Percentiles rank a stretch among this genome's conserved stretches.
These are phyloP conservation scores for Gnatocerus cornutus DNA, from an alignment of 2,888 invertebrate genomes.

Conservation along the genomic window DNA sequence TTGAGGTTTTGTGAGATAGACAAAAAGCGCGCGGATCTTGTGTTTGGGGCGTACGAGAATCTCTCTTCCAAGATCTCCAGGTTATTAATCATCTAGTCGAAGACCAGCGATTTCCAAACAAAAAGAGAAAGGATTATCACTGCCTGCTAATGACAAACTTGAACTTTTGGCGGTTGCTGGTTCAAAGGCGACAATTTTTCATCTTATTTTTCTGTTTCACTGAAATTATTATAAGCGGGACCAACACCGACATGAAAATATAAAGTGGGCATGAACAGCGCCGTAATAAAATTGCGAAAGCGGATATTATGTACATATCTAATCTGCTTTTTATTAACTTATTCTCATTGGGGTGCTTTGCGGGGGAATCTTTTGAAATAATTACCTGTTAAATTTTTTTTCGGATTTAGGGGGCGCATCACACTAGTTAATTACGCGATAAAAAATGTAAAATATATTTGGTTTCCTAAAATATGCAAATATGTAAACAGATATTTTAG, in stretches of 20 bases:
- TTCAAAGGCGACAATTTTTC: conserved; percentile 29
- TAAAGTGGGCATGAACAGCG: conserved; percentile 23
- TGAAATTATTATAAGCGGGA: conserved; percentile 38
- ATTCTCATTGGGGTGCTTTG: not conserved
- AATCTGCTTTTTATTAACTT: conserved; percentile 11
- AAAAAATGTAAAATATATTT: no score
- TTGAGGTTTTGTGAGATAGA: conserved; percentile 60
- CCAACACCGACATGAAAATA: conserved; percentile 34
- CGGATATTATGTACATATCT: conserved; percentile 14
- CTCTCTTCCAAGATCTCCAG: conserved; percentile 54
- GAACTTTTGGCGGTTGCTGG: conserved; percentile 35
- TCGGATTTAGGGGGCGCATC: no score
- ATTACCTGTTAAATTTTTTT: no score
- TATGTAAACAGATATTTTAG: no score
- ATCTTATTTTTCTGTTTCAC: conserved; percentile 26
- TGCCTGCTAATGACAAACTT: conserved; percentile 6
- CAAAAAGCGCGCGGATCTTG: conserved; percentile 56
- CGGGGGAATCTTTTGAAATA: no score
- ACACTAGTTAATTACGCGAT: no score
- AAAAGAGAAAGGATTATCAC: conserved; percentile 42
- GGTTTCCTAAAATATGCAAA: no score
- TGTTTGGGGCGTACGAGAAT: conserved; percentile 55
- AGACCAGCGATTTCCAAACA: conserved; percentile 55
- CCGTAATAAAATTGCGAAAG: conserved; percentile 27
- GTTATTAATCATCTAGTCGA: conserved; percentile 58